A percentile compares a stretch with the other conserved stretches of the same genome.
Conservation (phyloP, 1,140 invertebrate genomes). For the Monomorium pharaonis region DNA sequence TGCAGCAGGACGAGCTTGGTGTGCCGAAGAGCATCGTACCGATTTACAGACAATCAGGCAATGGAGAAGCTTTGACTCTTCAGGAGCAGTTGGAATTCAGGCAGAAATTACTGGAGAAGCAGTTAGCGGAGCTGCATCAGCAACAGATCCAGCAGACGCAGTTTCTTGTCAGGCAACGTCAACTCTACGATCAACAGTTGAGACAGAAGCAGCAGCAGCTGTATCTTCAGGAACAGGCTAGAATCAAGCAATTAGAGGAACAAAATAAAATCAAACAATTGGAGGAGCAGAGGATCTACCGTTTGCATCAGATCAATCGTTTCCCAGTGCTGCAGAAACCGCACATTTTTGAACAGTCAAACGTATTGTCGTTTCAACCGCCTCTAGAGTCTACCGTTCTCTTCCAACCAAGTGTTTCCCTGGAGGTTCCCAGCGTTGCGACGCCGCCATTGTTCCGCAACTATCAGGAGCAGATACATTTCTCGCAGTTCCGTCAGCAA, state of each 20-base stretch:
- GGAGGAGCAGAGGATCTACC: slow-evolving; percentile 73
- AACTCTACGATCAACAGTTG: slow-evolving; percentile 85
- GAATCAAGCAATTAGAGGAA: slow-evolving; percentile 82
- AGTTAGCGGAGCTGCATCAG: slow-evolving; percentile 88
- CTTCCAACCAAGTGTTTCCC: slow-evolving; percentile 82
- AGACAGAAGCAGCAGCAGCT: slow-evolving; percentile 85
- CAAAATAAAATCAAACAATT: slow-evolving; percentile 76
- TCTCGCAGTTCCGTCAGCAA: slow-evolving; percentile 79
- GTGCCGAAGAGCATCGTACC: slow-evolving; percentile 91
- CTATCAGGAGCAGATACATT: slow-evolving; percentile 69
- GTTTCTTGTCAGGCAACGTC: slow-evolving; percentile 87
- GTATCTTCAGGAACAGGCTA: slow-evolving; percentile 83
- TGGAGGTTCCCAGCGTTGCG: slow-evolving; percentile 79
- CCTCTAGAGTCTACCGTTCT: slow-evolving; percentile 73
- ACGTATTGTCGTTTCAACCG: slow-evolving; percentile 70
- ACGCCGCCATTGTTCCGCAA: slow-evolving; percentile 74
- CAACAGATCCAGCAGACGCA: slow-evolving; percentile 90
- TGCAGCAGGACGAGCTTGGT: slow-evolving; percentile 92
- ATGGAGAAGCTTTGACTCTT: slow-evolving; percentile 80
- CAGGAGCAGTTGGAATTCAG: slow-evolving; percentile 89
- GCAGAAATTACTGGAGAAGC: slow-evolving; percentile 89
- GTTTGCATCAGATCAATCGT: slow-evolving; percentile 74
- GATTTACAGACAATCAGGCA: slow-evolving; percentile 83
- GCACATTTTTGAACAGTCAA: slow-evolving; percentile 76
- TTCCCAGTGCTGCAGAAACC: slow-evolving; percentile 75